Evolutionary conservation across 2,113 vertebrate genomes (phyloP), one percentile per base, ranked within the genome.

Genomic region (Carassius auratus): DNA sequence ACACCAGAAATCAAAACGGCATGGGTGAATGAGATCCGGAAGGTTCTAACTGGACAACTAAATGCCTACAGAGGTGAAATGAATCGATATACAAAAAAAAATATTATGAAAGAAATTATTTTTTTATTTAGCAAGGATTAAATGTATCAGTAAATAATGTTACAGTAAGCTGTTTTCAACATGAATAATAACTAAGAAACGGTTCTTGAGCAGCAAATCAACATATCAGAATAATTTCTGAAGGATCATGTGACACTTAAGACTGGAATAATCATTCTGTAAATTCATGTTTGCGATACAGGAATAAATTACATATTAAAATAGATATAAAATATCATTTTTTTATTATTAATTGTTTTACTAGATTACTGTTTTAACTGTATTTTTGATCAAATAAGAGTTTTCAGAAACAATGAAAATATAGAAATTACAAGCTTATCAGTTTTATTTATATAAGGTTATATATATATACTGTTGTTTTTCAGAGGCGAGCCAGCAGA

Each of bases 1-100:
- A 96, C 96, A 0, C 87, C 95, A 33, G 97, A 99, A 84, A 94
- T 99, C 9, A 99, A 99, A 94, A 97, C 96, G 3, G 96, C 96
- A 0, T 99, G 98, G 98, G 97, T 99, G 57, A 97, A 94, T 62
- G 97, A 98, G 93, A 99, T 99, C 89, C 95, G 98, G 78, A 99
- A 99, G 91, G 97, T 99, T 89, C 90, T 99, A 90, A 99, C 98
- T 0, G 96, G 97, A 86, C 98, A 99, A 89, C 93, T 99, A 73
- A 95, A 99, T 88, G 98, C 97, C 0, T 98, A 91, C 89, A 94
- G 97, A 94, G 97, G 98, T 99, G 93, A 83, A 48, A 33, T 57
- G 48, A 21, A 1, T 77, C 52, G 2, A 3, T 48, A 3, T 48
- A 30, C 1, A 30, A 30, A 30, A 30, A 30, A 30, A 30, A 30